These are phyloP conservation scores for Gadus macrocephalus DNA, from an alignment of 2,113 vertebrate species.

Conservation along the genomic window DNA sequence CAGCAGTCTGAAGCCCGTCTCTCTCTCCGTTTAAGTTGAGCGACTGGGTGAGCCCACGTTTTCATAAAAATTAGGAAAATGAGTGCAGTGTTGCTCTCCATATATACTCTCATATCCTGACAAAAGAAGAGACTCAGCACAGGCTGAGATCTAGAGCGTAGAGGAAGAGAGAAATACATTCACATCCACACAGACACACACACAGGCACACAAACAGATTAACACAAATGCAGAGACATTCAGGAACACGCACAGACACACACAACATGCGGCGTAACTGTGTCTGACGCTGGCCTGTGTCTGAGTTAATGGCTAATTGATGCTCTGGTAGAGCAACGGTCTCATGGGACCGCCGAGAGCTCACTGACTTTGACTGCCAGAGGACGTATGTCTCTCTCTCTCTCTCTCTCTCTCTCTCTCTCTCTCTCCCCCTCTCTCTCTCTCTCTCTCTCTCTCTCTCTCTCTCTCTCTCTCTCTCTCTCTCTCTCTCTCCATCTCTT, in stretches of 20 bases:
- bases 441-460: not conserved
- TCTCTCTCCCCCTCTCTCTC: slow-evolving; percentile 6
- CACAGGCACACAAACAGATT: slow-evolving; percentile 1
- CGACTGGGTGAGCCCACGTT: no score
- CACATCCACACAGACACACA: not conserved
- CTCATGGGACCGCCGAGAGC: slow-evolving; percentile 36
- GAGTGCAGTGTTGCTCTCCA: no score
- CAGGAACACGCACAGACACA: not conserved
- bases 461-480: not conserved
- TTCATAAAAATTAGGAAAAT: no score
- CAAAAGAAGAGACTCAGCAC: no score
- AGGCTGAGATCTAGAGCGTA: no score
- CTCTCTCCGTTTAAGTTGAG: no score
- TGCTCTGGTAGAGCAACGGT: slow-evolving; percentile 41
- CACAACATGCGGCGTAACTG: not conserved
- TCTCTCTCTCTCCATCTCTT: not conserved
- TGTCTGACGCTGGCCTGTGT: slow-evolving; percentile 31
- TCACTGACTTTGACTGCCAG: slow-evolving; percentile 50
- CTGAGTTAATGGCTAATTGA: slow-evolving; percentile 64
- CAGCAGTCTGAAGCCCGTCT: no score
- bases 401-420: slow-evolving; percentile 9
- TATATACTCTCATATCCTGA: no score
- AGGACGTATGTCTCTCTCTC: slow-evolving; percentile 37
- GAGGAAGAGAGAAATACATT: no score
- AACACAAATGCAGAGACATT: slow-evolving; percentile 1